Evolutionary conservation across 2,888 invertebrate species (phyloP), one percentile per base, ranked within the genome.

Genomic region (Embidobia sp.): DNA sequence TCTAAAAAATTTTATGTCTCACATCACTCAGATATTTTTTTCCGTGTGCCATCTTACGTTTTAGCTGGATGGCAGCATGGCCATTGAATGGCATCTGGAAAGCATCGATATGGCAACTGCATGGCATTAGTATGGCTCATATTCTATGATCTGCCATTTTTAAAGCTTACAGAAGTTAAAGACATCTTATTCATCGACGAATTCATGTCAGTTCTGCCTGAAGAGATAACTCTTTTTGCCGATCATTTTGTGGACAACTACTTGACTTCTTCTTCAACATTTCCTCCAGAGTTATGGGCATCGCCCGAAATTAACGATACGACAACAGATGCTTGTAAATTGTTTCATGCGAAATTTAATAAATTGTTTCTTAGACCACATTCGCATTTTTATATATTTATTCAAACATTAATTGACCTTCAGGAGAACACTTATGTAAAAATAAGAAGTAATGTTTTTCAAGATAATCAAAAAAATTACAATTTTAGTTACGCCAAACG

Each of bases 171-270:
- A 3, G 40, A 40, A 40, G 18, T 40, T n/a, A 8, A 40, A 13
- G 35, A 3, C 11, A 35, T 13, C 1, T n/a, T n/a, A n/a, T 44
- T 44, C 10, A 2, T 44, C 4, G 11, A n/a, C 1, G 26, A 48
- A 15, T 48, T 48, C 15, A 48, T 48, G 29, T 1, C 29, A 5
- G 7, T 27, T 6, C 2, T 29, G 6, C 48, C 48, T 1, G 1
- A 7, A 10, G 46, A 26, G 8, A 4, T 22, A 46, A n/a, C 4
- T 19, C 1, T n/a, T n/a, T 46, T 46, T 11, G 46, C 46, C 2
- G 46, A 46, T 46, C 26, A 46, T 6, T 11, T 46, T 1, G 46
- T 26, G 1, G 48, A 48, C 3, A 48, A 48, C 11, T 48, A 48
- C n/a, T 2, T 48, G 16, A n/a, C 29, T 2, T 4, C 3, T 13